A percentile compares a stretch with the other conserved stretches of the same genome.
phyloP scores from a whole-genome alignment of 2,113 vertebrate species.

The Paradoxurus hermaphroditus region DNA sequence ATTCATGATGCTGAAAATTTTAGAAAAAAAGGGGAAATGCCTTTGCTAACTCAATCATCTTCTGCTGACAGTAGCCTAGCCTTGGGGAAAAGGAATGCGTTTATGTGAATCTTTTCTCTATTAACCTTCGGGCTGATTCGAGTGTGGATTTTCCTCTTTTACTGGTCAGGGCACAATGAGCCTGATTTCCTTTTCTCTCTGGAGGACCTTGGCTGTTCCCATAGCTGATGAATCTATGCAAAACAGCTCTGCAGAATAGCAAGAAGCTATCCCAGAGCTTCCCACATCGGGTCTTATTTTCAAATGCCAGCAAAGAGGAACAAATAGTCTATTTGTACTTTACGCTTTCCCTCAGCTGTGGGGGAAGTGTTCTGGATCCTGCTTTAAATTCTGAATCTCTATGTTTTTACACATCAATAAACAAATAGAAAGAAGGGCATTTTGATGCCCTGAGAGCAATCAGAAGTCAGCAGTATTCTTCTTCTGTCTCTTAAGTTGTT shows the following conservation, averaged over 20 bases:
- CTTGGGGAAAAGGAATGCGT: slow-evolving; percentile 59
- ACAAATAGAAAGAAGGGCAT: neutral
- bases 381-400: neutral
- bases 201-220: neutral
- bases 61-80: slow-evolving; percentile 69
- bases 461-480: neutral
- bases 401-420: neutral
- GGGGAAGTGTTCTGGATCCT: neutral
- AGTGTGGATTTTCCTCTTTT: slow-evolving; percentile 52
- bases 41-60: slow-evolving; percentile 75
- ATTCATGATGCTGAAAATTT: slow-evolving; percentile 65
- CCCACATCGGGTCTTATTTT: neutral
- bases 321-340: neutral
- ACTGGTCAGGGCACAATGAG: neutral
- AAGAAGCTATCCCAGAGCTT: neutral
- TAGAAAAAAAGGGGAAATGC: slow-evolving; percentile 61
- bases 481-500: neutral
- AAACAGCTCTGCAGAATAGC: neutral
- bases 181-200: slow-evolving; percentile 45
- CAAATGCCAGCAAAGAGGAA: neutral
- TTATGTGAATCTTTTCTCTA: slow-evolving; percentile 60
- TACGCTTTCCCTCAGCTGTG: neutral
- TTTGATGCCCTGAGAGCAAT: neutral
- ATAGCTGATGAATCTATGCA: slow-evolving; percentile 25
- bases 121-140: slow-evolving; percentile 61